A percentile compares a stretch with the other conserved stretches of the same genome.
phyloP scores from a whole-genome alignment of 2,888 invertebrate species.

The Lepeophtheirus nordmannii region DNA sequence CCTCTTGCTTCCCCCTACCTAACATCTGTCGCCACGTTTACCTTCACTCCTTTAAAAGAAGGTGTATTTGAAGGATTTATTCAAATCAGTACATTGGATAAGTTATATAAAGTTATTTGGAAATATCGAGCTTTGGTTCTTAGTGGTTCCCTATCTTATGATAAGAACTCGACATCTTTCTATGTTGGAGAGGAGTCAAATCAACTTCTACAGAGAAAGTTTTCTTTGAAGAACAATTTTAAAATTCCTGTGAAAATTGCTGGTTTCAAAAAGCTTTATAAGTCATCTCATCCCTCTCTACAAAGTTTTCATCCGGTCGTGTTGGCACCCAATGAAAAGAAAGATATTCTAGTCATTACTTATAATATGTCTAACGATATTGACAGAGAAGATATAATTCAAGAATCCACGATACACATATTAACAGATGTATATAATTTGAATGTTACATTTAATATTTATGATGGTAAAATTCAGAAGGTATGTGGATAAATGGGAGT shows the following conservation, averaged over 20 bases:
- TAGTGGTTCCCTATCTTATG: conserved; percentile 37
- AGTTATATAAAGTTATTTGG: conserved; percentile 37
- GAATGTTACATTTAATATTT: neutral
- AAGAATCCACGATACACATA: neutral
- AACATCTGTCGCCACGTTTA: neutral
- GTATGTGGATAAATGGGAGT: neutral
- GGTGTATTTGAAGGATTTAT: neutral
- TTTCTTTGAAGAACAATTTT: conserved; percentile 55
- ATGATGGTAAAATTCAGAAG: conserved; percentile 1
- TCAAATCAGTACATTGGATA: neutral
- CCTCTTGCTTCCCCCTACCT: conserved; percentile 20
- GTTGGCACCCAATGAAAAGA: neutral
- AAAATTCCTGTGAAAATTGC: conserved; percentile 44
- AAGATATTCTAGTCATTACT: neutral
- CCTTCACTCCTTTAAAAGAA: neutral
- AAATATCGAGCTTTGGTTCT: conserved; percentile 44
- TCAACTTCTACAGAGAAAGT: conserved; percentile 35
- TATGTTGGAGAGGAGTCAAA: conserved; percentile 32
- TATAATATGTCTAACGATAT: neutral
- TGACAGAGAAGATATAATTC: no score
- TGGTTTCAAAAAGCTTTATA: neutral
- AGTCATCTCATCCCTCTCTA: neutral
- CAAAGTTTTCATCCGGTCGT: neutral
- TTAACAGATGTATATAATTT: neutral
- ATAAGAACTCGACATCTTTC: conserved; percentile 36